phyloP scores from a whole-genome alignment of 2,113 vertebrate species.

The Mastomys coucha region DNA sequence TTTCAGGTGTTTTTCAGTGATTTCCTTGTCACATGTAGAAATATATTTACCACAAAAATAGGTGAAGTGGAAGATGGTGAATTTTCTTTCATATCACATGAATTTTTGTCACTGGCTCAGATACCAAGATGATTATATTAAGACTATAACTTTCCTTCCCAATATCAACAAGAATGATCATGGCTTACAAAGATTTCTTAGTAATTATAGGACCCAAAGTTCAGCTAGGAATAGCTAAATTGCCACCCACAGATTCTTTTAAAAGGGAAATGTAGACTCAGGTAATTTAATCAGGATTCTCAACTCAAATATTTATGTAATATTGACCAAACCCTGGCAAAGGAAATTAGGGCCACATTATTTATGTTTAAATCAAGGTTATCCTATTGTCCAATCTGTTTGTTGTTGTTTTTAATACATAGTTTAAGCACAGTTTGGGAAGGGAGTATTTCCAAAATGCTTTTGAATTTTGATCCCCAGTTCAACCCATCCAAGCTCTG shows the following conservation, averaged over 20 bases:
- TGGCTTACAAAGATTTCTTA: slow-evolving; percentile 24
- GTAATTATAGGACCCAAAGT: background rate
- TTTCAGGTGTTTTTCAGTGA: slow-evolving; percentile 36
- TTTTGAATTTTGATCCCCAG: background rate
- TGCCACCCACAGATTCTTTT: background rate
- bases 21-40: slow-evolving; percentile 18
- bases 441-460: background rate
- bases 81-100: slow-evolving; percentile 51
- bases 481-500: slow-evolving; percentile 19
- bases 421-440: background rate
- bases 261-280: background rate
- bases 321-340: background rate
- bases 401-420: background rate
- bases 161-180: slow-evolving; percentile 24
- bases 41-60: slow-evolving; percentile 41
- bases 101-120: slow-evolving; percentile 34
- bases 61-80: slow-evolving; percentile 25
- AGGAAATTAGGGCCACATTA: background rate
- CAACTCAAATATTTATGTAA: slow-evolving; percentile 35
- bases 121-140: background rate
- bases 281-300: slow-evolving; percentile 9
- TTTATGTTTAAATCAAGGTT: background rate
- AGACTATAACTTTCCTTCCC: slow-evolving; percentile 28
- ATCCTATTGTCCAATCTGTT: background rate
- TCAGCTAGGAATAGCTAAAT: background rate